phyloP scores from a whole-genome alignment of 1,140 invertebrate species.

The Aporrectodea caliginosa region DNA sequence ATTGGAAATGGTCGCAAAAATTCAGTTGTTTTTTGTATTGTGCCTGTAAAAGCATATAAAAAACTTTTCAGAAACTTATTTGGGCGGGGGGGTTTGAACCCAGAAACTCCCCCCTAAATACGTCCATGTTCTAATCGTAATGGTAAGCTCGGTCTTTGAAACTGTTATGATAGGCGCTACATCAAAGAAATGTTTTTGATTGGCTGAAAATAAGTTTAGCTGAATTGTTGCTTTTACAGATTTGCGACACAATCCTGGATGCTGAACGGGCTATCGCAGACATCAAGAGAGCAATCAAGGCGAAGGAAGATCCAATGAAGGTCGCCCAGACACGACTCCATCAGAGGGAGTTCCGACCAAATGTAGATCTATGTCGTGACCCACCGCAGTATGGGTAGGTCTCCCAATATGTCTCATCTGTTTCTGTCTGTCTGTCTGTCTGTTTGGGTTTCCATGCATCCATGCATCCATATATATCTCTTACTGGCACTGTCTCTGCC shows the following conservation, averaged over 20 bases:
- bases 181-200: too few species aligned
- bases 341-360: conserved; percentile 48
- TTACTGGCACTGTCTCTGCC: neutral
- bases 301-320: conserved; percentile 56
- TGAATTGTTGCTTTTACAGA: too few species aligned
- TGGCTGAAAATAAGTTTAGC: too few species aligned
- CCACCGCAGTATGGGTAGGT: conserved; percentile 53
- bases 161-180: too few species aligned
- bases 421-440: neutral
- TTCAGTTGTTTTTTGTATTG: conserved; percentile 2
- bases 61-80: too few species aligned
- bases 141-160: too few species aligned
- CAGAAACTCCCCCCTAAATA: too few species aligned
- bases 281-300: conserved; percentile 50
- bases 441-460: neutral
- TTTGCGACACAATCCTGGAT: conserved; percentile 48
- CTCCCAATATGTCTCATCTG: neutral
- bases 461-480: neutral
- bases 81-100: too few species aligned
- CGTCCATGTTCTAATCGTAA: too few species aligned
- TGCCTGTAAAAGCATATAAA: too few species aligned
- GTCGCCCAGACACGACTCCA: conserved; percentile 54
- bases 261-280: conserved; percentile 53
- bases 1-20: too few species aligned
- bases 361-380: conserved; percentile 53